A percentile compares a stretch with the other conserved stretches of the same genome.
These are phyloP conservation scores for Deilephila elpenor DNA, from an alignment of 2,888 invertebrate genomes.

Conservation along the genomic window DNA sequence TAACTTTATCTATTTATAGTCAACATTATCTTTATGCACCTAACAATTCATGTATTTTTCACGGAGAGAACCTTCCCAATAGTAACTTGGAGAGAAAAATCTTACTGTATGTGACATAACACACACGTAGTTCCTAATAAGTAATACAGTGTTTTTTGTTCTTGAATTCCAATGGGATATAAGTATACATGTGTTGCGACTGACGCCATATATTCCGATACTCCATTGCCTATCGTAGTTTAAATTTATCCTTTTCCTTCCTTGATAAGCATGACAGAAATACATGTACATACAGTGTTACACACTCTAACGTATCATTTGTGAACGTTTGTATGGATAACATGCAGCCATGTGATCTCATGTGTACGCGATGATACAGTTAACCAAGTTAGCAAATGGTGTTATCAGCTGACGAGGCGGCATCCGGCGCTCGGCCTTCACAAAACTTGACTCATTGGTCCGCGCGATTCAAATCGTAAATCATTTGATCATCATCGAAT, in stretches of 20 bases:
- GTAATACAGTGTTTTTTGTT: too few relatives aligned
- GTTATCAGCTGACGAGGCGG: slow-evolving; percentile 67
- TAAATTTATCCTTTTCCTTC: background rate
- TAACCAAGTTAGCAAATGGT: slow-evolving; percentile 44
- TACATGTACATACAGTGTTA: too few relatives aligned
- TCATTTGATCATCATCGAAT: slow-evolving; percentile 40
- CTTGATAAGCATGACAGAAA: background rate
- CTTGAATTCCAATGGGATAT: too few relatives aligned
- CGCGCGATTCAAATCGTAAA: slow-evolving; percentile 61
- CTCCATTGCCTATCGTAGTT: too few relatives aligned
- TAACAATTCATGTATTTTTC: background rate
- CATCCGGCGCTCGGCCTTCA: slow-evolving; percentile 68
- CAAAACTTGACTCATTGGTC: slow-evolving; percentile 60
- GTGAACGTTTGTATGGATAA: background rate
- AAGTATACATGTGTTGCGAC: too few relatives aligned
- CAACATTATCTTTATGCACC: background rate
- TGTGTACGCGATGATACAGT: slow-evolving; percentile 38
- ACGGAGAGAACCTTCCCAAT: too few relatives aligned
- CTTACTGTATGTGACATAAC: too few relatives aligned
- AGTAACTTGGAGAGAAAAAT: too few relatives aligned
- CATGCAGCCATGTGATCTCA: slow-evolving; percentile 29
- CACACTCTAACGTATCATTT: background rate
- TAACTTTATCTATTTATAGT: background rate
- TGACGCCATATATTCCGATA: too few relatives aligned
- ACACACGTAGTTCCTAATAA: too few relatives aligned